A percentile compares a stretch with the other conserved stretches of the same genome.
Evolutionary conservation across 2,888 invertebrate species (phyloP).

Genomic region (Tetranychus truncatus): DNA sequence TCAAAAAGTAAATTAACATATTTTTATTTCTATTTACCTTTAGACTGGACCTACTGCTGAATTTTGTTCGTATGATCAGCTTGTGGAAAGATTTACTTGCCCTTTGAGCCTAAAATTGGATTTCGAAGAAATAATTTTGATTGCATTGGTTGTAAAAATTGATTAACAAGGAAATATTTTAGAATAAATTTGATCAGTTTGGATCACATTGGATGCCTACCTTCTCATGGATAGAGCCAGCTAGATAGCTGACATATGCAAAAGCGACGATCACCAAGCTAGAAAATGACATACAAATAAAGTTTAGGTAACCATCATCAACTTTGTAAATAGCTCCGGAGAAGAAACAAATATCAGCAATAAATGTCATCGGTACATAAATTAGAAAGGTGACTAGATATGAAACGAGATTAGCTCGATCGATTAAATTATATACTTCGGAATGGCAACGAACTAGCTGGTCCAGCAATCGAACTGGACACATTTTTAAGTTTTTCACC

Average conservation of each 20-base stretch:
- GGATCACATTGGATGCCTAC: background rate
- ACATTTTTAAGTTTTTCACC: background rate
- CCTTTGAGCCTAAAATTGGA: background rate
- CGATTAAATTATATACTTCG: background rate
- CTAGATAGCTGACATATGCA: background rate
- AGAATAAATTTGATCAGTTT: too few species aligned
- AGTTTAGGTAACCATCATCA: background rate
- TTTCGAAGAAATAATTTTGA: background rate
- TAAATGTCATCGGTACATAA: background rate
- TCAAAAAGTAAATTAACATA: too few species aligned
- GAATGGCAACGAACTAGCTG: background rate
- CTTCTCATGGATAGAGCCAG: background rate
- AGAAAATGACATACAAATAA: background rate
- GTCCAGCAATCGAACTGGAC: background rate
- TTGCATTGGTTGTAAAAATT: background rate
- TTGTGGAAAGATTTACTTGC: background rate
- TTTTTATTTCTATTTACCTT: background rate
- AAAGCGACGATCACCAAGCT: background rate
- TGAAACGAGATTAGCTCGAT: background rate
- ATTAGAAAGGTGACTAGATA: background rate
- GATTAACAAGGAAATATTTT: too few species aligned
- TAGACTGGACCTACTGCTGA: background rate
- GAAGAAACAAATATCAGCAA: background rate
- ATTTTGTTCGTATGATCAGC: background rate
- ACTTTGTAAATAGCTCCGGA: background rate